Percentiles rank a stretch among this genome's conserved stretches.
Evolutionary conservation across 2,888 invertebrate species (phyloP).

Genomic region (Celastrina argiolus): DNA sequence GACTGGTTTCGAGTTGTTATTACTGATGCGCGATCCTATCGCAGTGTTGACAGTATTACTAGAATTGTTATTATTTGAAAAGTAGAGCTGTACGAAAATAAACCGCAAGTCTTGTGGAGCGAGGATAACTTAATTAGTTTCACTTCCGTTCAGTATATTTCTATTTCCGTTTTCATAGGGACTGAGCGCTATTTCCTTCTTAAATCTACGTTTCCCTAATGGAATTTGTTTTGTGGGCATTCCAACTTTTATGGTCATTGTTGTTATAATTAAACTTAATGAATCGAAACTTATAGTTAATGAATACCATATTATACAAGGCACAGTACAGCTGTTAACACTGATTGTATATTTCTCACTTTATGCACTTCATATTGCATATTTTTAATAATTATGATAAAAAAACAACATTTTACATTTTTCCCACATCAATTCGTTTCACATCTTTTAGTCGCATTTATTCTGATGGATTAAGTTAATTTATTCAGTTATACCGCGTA

Average conservation of each 20-base stretch:
- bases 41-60: conserved; percentile 69
- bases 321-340: no score
- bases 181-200: conserved; percentile 62
- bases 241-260: conserved; percentile 37
- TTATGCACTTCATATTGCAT: no score
- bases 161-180: conserved; percentile 73
- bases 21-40: conserved; percentile 62
- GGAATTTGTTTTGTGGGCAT: conserved; percentile 59
- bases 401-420: neutral
- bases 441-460: conserved; percentile 25
- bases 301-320: no score
- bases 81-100: conserved; percentile 68
- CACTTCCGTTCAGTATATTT: conserved; percentile 73
- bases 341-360: neutral
- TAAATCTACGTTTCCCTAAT: conserved; percentile 70
- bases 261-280: neutral
- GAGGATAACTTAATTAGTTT: conserved; percentile 76
- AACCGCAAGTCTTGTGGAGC: conserved; percentile 62
- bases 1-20: conserved; percentile 53
- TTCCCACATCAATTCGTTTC: neutral
- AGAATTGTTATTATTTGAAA: conserved; percentile 59
- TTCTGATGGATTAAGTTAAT: conserved; percentile 34
- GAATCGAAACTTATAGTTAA: neutral
- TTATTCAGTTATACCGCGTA: conserved; percentile 41
- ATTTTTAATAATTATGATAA: no score